Evolutionary conservation across 2,888 invertebrate species (phyloP).

Genomic region (Cabera pusaria): DNA sequence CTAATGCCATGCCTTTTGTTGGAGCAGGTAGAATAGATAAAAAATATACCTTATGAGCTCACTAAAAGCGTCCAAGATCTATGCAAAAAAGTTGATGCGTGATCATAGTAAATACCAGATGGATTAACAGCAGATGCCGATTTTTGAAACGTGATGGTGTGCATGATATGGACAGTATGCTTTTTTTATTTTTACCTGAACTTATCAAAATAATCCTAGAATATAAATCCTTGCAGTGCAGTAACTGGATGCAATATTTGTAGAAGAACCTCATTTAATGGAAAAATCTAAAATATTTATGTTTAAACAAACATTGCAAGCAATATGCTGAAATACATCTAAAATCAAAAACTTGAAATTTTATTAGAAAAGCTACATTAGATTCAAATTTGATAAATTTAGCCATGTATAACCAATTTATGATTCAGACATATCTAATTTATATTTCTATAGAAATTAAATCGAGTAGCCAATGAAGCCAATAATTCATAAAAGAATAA

Average conservation of each 20-base stretch:
- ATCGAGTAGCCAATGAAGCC: constrained; percentile 37
- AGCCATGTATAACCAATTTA: constrained; percentile 30
- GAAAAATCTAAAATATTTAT: no score
- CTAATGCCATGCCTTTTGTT: constrained; percentile 56
- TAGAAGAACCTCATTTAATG: no score
- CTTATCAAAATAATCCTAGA: constrained; percentile 35
- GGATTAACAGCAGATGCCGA: constrained; percentile 75
- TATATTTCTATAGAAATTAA: constrained; percentile 52
- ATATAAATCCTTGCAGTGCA: no score
- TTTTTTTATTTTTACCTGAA: constrained; percentile 50
- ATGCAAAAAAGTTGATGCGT: constrained; percentile 69
- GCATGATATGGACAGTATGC: constrained; percentile 63
- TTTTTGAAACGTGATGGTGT: constrained; percentile 45
- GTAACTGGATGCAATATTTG: no score
- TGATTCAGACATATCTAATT: constrained; percentile 47
- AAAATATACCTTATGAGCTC: constrained; percentile 49
- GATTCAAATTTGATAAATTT: no score
- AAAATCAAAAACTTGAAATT: no score
- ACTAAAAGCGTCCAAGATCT: constrained; percentile 48
- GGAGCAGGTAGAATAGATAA: constrained; percentile 68
- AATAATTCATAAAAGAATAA: constrained; percentile 22
- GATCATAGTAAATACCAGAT: constrained; percentile 62
- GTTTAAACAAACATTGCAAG: no score
- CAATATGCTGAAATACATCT: no score
- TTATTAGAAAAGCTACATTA: no score